phyloP scores from a whole-genome alignment of 2,888 invertebrate species.

The Chrysomela aeneicollis region DNA sequence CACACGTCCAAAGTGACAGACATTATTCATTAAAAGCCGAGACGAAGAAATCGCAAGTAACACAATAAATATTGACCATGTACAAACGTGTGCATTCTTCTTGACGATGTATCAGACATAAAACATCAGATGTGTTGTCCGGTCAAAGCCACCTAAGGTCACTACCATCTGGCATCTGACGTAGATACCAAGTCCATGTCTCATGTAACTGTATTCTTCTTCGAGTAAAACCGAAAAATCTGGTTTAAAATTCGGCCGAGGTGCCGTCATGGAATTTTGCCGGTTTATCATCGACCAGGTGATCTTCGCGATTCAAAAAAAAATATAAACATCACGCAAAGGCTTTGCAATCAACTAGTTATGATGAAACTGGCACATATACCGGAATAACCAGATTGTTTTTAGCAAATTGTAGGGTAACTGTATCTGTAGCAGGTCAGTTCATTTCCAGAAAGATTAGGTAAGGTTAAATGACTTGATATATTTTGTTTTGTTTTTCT shows the following conservation, averaged over 20 bases:
- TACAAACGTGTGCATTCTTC: constrained; percentile 37
- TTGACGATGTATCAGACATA: constrained; percentile 41
- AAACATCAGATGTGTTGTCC: constrained; percentile 34
- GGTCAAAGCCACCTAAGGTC: constrained; percentile 33
- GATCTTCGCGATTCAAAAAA: not conserved
- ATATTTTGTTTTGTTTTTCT: not conserved
- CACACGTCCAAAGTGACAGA: constrained; percentile 22
- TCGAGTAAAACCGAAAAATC: constrained; percentile 15
- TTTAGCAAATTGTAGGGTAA: not conserved
- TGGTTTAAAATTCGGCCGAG: constrained; percentile 25
- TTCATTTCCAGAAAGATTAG: not conserved
- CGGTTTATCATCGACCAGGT: constrained; percentile 1
- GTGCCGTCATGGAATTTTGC: constrained; percentile 12
- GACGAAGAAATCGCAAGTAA: constrained; percentile 25
- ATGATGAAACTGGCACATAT: not conserved
- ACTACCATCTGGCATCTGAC: constrained; percentile 29
- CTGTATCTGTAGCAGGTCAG: not conserved
- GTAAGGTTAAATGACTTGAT: not conserved
- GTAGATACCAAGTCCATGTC: constrained; percentile 24
- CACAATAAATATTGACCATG: constrained; percentile 39
- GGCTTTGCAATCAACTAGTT: not conserved
- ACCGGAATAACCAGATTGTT: not conserved
- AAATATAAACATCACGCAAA: not conserved
- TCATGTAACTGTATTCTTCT: constrained; percentile 29
- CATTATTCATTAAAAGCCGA: constrained; percentile 25